A percentile compares a stretch with the other conserved stretches of the same genome.
These are phyloP conservation scores for Mamestra brassicae DNA, from an alignment of 2,888 invertebrate species.

Conservation along the genomic window DNA sequence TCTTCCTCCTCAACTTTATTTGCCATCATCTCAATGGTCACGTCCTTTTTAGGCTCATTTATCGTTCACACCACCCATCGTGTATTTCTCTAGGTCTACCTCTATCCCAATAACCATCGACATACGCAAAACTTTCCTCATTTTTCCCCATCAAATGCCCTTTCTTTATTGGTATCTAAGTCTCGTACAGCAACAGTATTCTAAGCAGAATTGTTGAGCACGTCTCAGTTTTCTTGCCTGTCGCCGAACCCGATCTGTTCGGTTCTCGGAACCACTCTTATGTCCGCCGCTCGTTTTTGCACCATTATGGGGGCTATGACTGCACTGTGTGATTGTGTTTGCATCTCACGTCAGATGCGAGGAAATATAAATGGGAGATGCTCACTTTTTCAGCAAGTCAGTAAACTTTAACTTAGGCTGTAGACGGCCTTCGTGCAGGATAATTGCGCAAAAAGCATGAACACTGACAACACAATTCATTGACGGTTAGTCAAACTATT, in stretches of 20 bases:
- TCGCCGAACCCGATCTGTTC: slow-evolving; percentile 66
- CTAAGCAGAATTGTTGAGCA: slow-evolving; percentile 72
- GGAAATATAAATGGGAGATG: slow-evolving; percentile 3
- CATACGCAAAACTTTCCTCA: neutral
- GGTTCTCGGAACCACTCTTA: slow-evolving; percentile 75
- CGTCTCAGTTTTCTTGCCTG: slow-evolving; percentile 78
- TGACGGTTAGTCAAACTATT: neutral
- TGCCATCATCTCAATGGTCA: neutral
- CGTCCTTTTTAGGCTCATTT: neutral
- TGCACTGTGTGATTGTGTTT: slow-evolving; percentile 42
- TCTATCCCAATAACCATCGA: neutral
- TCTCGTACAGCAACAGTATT: slow-evolving; percentile 54
- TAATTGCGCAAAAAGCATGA: too few relatives aligned
- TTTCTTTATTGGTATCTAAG: neutral
- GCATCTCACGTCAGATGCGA: slow-evolving; percentile 31
- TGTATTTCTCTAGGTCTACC: neutral
- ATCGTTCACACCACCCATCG: neutral
- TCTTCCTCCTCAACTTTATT: neutral
- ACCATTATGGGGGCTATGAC: slow-evolving; percentile 28
- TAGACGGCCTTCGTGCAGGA: neutral
- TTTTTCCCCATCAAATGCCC: neutral
- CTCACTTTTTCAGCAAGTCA: slow-evolving; percentile 8
- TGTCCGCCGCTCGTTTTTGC: slow-evolving; percentile 62
- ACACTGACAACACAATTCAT: neutral
- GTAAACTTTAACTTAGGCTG: neutral